A percentile compares a stretch with the other conserved stretches of the same genome.
Conservation (phyloP, 2,113 vertebrate species). For the Illadopsis cleaveri region DNA sequence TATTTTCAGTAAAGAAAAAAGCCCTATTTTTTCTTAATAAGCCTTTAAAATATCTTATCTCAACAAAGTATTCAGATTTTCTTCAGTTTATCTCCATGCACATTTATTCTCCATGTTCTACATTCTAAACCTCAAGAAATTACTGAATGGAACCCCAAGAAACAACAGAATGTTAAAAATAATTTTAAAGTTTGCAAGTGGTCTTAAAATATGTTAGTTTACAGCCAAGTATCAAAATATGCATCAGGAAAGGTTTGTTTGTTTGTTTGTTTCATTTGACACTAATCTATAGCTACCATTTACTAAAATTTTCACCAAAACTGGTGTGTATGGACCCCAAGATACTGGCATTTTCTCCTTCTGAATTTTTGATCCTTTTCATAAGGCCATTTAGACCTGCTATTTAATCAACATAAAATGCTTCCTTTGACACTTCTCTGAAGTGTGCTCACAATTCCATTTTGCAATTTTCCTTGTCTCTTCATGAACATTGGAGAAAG, state of each 20-base stretch:
- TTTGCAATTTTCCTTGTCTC: neutral
- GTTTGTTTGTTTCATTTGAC: neutral
- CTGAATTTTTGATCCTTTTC: neutral
- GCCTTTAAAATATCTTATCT: neutral
- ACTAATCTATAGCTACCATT: neutral
- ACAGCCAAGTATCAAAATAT: neutral
- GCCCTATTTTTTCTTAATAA: neutral
- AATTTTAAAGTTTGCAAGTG: neutral
- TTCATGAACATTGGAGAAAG: neutral
- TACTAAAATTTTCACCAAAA: neutral
- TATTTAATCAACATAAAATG: neutral
- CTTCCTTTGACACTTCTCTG: neutral
- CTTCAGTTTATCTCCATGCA: neutral
- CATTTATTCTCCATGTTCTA: neutral
- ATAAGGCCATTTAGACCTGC: neutral
- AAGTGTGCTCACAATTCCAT: neutral
- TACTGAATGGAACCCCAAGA: neutral
- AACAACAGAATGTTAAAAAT: neutral
- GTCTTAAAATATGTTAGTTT: neutral
- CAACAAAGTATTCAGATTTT: neutral
- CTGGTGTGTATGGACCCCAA: neutral
- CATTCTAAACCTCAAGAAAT: neutral
- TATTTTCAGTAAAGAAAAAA: neutral
- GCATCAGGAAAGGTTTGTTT: neutral
- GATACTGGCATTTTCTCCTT: neutral